phyloP scores from a whole-genome alignment of 2,113 vertebrate genomes.

The Anser brachyrhynchus region DNA sequence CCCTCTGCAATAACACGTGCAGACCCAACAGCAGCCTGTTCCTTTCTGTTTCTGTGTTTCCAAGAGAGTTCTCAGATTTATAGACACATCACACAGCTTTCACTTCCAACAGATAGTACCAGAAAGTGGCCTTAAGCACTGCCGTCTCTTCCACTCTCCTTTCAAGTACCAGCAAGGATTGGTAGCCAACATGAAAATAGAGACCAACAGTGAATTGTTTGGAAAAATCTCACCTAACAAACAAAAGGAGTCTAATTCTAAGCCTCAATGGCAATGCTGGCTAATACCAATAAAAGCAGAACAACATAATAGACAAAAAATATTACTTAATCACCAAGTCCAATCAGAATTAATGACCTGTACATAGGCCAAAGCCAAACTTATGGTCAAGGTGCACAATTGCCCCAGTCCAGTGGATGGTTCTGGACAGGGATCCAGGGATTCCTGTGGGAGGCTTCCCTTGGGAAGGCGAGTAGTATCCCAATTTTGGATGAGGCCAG shows the following conservation, averaged over 20 bases:
- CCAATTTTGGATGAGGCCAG: no score
- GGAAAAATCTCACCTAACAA: not conserved
- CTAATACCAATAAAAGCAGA: not conserved
- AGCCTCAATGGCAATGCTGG: not conserved
- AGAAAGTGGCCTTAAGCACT: not conserved
- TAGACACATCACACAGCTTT: not conserved
- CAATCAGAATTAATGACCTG: not conserved
- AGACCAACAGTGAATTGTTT: not conserved
- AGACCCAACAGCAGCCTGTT: not conserved
- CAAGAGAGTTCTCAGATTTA: not conserved
- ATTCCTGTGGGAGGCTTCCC: not conserved
- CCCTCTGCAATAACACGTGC: not conserved
- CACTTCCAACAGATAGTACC: not conserved
- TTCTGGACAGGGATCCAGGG: not conserved
- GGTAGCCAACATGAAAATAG: not conserved
- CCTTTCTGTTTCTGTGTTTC: not conserved
- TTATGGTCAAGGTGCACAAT: not conserved
- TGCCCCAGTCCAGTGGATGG: not conserved
- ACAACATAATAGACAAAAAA: not conserved
- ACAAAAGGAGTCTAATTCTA: not conserved
- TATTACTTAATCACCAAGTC: not conserved
- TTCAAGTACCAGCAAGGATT: not conserved
- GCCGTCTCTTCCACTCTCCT: not conserved
- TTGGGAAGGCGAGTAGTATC: not conserved
- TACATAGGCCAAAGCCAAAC: not conserved